Percentiles rank a stretch among this genome's conserved stretches.
These are phyloP conservation scores for Uloborus plumipes DNA, from an alignment of 2,888 invertebrate species.

Conservation along the genomic window DNA sequence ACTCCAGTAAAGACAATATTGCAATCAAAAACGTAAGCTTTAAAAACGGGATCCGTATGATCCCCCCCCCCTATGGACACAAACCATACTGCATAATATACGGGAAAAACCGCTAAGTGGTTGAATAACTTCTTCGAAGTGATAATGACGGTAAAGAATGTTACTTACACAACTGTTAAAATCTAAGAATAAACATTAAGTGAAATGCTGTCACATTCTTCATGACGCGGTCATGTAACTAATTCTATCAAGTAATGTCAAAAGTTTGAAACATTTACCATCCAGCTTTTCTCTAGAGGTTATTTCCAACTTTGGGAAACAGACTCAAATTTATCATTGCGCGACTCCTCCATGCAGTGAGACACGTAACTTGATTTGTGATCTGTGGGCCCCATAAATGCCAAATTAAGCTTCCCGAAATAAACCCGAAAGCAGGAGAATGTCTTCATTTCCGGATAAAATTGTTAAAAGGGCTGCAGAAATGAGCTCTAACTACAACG, in stretches of 20 bases:
- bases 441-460: no score
- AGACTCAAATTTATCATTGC: slow-evolving; percentile 41
- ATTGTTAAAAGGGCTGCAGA: no score
- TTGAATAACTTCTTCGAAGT: no score
- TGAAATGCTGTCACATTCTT: slow-evolving; percentile 38
- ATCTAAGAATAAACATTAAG: slow-evolving; percentile 43
- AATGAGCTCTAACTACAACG: no score
- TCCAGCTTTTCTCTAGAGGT: slow-evolving; percentile 31
- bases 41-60: no score
- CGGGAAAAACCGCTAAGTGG: no score
- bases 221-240: slow-evolving; percentile 35
- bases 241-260: slow-evolving; percentile 50
- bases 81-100: no score
- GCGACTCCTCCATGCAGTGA: slow-evolving; percentile 29
- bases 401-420: slow-evolving; percentile 18
- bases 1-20: no score
- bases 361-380: slow-evolving; percentile 11
- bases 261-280: slow-evolving; percentile 45
- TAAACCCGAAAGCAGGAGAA: not conserved
- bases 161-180: no score
- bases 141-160: no score
- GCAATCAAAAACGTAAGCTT: no score
- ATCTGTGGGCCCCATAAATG: slow-evolving; percentile 20
- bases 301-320: slow-evolving; percentile 30
- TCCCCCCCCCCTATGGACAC: no score